Base-by-base conservation (phyloP, 2,888 invertebrate genomes). In the Cyaniris semiargus region DNA sequence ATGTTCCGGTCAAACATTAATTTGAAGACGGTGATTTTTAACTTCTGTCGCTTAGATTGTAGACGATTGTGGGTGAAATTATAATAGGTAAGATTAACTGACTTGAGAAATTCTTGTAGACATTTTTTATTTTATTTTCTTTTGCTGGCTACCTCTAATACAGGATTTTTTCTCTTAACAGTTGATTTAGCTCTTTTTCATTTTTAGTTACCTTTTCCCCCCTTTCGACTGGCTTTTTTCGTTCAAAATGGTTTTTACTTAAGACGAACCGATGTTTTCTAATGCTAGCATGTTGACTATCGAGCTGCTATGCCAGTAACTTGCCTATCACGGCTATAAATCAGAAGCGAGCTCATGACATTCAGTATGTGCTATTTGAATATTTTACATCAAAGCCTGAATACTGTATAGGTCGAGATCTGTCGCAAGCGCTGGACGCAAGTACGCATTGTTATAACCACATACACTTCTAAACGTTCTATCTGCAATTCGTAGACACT, bases 401-500 rank as follows among this genome's bases (percentile, higher is more conserved):
- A 27, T 23, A 27, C 74, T 74, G 74, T 48, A 27, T 23, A 27
- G 74, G 53, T 53, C 74, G 74, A 74, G 48, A 48, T 74, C 74
- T 74, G 74, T 74, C 90, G 88, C 89, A 90, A 89, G 87, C 88
- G 88, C 86, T 89, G 90, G 87, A 89, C 90, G 85, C 90, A 89
- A 91, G 90, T 90, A 90, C 85, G 88, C 88, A 92, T 92, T 92
- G 92, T 92, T 91, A 88, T 84, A 76, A 78, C 44, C 81, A 78
- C 66, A 60, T 70, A 58, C 13, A 77, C 48, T 53, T 18, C 58
- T 78, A 78, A 84, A 83, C 56, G 78, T 78, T 80, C 0, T 81
- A 86, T 77, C 79, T 80, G 76, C 21, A 4, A 66, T 10, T 5
- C 6, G 0, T 13, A 21, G 23, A 53, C 77, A 79, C 31, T 76